Percentiles rank a stretch among this genome's conserved stretches.
phyloP scores from a whole-genome alignment of 2,113 vertebrate genomes.

The Alces alces region DNA sequence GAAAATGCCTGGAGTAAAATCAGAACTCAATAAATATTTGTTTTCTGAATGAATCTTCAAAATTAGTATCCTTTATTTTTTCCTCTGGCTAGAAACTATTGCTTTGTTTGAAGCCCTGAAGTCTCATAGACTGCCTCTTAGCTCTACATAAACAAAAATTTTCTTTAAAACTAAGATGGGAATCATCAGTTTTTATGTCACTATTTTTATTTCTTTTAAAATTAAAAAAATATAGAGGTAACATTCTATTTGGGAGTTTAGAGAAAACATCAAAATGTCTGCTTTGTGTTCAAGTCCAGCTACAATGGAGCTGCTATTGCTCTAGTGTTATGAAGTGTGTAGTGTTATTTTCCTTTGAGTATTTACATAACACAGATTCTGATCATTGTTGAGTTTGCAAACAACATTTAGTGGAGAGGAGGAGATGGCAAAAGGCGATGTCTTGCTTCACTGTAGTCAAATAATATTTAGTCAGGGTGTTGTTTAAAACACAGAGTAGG shows the following conservation, averaged over 20 bases:
- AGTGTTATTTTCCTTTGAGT: neutral
- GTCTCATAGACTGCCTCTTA: neutral
- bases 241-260: neutral
- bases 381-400: slow-evolving; percentile 21
- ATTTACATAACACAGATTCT: neutral
- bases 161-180: neutral
- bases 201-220: neutral
- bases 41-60: neutral
- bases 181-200: neutral
- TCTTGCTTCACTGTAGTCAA: neutral
- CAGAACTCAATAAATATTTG: neutral
- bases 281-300: neutral
- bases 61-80: neutral
- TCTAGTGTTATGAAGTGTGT: neutral
- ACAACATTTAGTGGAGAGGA: neutral
- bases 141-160: neutral
- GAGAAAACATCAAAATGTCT: neutral
- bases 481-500: neutral
- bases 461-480: neutral
- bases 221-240: neutral
- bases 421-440: neutral
- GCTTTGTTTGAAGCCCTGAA: neutral
- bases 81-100: neutral
- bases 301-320: neutral
- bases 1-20: neutral